Conservation (phyloP, 2,888 invertebrate genomes). For the Hybos culiciformis region DNA sequence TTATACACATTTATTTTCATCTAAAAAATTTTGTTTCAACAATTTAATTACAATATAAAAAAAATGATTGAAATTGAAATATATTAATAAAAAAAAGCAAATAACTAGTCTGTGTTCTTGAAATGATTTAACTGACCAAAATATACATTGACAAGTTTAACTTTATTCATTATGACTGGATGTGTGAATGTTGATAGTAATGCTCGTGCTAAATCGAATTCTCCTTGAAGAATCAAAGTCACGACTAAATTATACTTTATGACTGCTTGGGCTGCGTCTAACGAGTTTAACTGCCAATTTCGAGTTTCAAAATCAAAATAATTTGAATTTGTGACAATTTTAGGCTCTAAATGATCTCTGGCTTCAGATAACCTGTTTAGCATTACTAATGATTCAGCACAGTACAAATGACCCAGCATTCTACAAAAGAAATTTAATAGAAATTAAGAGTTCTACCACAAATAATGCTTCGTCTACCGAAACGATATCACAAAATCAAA, state of each 20-base stretch:
- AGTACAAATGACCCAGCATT: constrained; percentile 75
- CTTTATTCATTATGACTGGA: constrained; percentile 27
- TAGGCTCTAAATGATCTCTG: constrained; percentile 66
- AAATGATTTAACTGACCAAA: no score
- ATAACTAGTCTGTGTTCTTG: no score
- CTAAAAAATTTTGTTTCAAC: no score
- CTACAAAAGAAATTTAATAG: constrained; percentile 31
- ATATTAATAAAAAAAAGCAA: no score
- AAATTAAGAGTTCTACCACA: not conserved
- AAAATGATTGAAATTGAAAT: no score
- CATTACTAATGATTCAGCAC: constrained; percentile 74
- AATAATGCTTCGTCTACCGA: no score
- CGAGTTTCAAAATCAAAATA: constrained; percentile 37
- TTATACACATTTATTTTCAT: no score
- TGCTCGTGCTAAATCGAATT: constrained; percentile 46
- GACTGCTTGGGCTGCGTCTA: constrained; percentile 52
- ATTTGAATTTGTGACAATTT: constrained; percentile 47
- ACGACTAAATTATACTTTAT: constrained; percentile 68
- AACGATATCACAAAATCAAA: not conserved
- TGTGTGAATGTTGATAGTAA: constrained; percentile 27
- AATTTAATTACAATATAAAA: no score
- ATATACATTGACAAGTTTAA: constrained; percentile 39
- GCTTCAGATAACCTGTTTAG: constrained; percentile 74
- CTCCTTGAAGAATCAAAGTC: constrained; percentile 58
- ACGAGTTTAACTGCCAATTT: constrained; percentile 40